phyloP scores from a whole-genome alignment of 2,797 vertebrate species.

The Pseudochaenichthys georgianus region DNA sequence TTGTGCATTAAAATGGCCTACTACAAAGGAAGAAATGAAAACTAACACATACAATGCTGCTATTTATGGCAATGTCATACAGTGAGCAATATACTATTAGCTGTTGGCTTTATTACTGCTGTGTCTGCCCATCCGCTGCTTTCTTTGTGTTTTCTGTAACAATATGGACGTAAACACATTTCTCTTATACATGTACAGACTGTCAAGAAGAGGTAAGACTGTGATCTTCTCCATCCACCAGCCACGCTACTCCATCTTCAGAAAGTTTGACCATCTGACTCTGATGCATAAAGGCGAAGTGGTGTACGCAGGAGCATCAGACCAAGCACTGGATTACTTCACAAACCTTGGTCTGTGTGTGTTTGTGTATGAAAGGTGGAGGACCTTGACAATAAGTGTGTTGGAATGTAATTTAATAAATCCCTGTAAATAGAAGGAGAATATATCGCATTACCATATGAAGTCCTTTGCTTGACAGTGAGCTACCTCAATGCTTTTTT shows the following conservation, averaged over 20 bases:
- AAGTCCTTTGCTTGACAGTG: background rate
- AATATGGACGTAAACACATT: background rate
- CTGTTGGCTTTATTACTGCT: slow-evolving; percentile 11
- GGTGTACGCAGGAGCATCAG: slow-evolving; percentile 78
- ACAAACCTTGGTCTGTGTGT: slow-evolving; percentile 72
- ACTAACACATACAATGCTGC: background rate
- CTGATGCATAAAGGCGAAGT: slow-evolving; percentile 85
- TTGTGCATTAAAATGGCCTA: background rate
- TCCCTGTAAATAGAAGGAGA: background rate
- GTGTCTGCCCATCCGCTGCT: background rate
- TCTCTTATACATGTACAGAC: slow-evolving; percentile 59
- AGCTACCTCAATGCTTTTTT: background rate
- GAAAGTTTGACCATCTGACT: slow-evolving; percentile 83
- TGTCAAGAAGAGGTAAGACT: slow-evolving; percentile 83
- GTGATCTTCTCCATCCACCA: slow-evolving; percentile 89
- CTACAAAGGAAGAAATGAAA: slow-evolving; percentile 3
- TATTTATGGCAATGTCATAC: slow-evolving; percentile 2
- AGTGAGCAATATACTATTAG: background rate
- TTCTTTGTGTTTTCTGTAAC: background rate
- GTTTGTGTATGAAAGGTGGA: background rate
- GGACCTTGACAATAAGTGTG: background rate
- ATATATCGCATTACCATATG: background rate
- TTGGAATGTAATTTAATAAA: background rate
- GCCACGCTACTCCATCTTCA: slow-evolving; percentile 87
- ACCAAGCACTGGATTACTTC: slow-evolving; percentile 79